Percentiles rank a stretch among this genome's conserved stretches.
Conservation (phyloP, 2,113 vertebrate species). For the Ophthalmolycus amberensis region DNA sequence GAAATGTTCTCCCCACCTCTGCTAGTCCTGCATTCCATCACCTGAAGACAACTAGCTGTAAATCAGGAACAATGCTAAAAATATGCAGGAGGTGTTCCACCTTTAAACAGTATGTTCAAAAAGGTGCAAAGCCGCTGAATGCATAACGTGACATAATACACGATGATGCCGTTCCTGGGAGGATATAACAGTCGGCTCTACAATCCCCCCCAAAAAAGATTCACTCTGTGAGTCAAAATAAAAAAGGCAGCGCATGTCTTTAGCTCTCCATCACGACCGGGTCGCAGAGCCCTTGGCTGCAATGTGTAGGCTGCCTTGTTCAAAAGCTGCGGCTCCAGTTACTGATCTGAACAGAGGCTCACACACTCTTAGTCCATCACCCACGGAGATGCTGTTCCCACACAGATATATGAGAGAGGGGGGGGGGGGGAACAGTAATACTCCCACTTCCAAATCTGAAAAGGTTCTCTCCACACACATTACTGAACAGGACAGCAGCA, state of each 20-base stretch:
- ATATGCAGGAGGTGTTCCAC: not conserved
- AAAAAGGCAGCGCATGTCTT: slow-evolving; percentile 24
- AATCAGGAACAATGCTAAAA: slow-evolving; percentile 18
- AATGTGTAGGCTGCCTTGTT: slow-evolving; percentile 71
- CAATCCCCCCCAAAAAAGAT: slow-evolving; percentile 13
- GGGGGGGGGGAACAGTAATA: slow-evolving; percentile 49
- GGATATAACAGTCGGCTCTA: slow-evolving; percentile 22
- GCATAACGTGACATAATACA: slow-evolving; percentile 9
- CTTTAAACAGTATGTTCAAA: not conserved
- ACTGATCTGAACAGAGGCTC: slow-evolving; percentile 57
- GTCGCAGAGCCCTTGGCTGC: slow-evolving; percentile 50
- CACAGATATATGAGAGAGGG: slow-evolving; percentile 64
- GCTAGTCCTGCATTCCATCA: slow-evolving; percentile 42
- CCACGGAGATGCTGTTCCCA: slow-evolving; percentile 71
- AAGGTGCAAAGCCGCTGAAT: not conserved
- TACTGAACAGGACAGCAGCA: slow-evolving; percentile 51
- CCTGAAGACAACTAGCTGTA: slow-evolving; percentile 3
- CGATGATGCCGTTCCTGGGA: slow-evolving; percentile 17
- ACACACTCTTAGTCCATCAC: slow-evolving; percentile 66
- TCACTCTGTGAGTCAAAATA: slow-evolving; percentile 49
- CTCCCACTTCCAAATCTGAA: slow-evolving; percentile 54
- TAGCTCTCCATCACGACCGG: slow-evolving; percentile 49
- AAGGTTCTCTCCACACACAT: slow-evolving; percentile 33
- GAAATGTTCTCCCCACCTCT: slow-evolving; percentile 40
- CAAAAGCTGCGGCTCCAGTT: slow-evolving; percentile 59